Base-by-base conservation (phyloP, 1,140 invertebrate genomes). In the Protaetia brevitarsis region DNA sequence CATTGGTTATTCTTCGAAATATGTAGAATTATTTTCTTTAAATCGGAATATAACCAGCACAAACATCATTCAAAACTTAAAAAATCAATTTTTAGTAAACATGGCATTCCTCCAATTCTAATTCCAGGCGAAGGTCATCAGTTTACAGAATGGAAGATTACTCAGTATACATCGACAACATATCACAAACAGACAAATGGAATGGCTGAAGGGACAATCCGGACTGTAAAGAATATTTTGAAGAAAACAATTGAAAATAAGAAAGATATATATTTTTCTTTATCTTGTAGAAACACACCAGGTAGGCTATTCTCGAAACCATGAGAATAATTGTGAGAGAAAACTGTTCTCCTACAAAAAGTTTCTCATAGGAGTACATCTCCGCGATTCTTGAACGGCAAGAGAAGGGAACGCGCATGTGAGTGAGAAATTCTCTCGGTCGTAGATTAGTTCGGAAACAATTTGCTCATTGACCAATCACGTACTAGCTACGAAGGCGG, bases 71-170 rank as follows among this genome's bases (percentile, higher is more conserved):
- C 5, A 51, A 23, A 57, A 37, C 65, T 71, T 65, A 28, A 73
- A 73, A n/a, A n/a, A 58, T 67, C 65, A 31, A 71, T 76, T 19
- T 79, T 82, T 70, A 66, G 77, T n/a, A 51, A 69, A 30, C 76
- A 78, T 68, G 77, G 79, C 13, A 73, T 81, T 27, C 80, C 78
- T 8, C 63, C 66, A 1, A 27, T 68, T 26, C 36, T 81, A 0
- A 71, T 80, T 1, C 75, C 75, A 6, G 80, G 82, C 63, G 75
- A 77, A 66, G 76, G 75, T 16, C 67, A 71, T 5, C 70, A 75
- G 45, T 81, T 79, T 69, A 69, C 56, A 1, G 74, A 70, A 1
- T 65, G 63, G 63, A 30, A 65, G 5, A 56, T 65, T 30, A 57
- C 2, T 26, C n/a, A n/a, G 19, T 30, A 56, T 7, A 65, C 30